phyloP scores from a whole-genome alignment of 2,888 invertebrate species.

The Drosophila villosipedis region DNA sequence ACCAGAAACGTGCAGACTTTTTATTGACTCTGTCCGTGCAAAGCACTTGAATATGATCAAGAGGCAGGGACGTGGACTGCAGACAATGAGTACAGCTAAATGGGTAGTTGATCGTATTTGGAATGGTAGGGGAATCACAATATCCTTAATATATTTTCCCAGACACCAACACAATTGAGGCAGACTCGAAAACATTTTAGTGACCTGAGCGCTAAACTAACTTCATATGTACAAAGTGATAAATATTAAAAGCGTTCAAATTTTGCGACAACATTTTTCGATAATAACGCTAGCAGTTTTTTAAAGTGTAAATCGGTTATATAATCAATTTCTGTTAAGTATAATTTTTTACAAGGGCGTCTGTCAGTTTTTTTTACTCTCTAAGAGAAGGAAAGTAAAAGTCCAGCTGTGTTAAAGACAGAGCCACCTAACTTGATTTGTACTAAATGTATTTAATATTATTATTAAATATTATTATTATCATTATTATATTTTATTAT shows the following conservation, averaged over 20 bases:
- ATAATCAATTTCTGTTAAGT: neutral
- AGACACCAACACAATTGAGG: neutral
- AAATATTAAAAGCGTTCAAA: neutral
- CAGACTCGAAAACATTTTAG: neutral
- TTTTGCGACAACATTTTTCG: too few species aligned
- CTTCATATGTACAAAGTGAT: neutral
- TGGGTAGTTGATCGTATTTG: neutral
- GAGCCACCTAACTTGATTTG: neutral
- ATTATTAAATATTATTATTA: neutral
- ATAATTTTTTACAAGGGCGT: neutral
- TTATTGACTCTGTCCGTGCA: constrained; percentile 16
- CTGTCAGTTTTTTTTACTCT: neutral
- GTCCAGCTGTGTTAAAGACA: neutral
- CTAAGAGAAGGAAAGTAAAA: neutral
- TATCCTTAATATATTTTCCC: neutral
- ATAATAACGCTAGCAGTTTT: neutral
- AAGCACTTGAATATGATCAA: neutral
- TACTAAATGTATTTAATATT: neutral
- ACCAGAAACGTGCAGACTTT: constrained; percentile 51
- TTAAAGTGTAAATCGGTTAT: too few species aligned
- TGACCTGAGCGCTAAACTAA: neutral
- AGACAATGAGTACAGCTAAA: neutral
- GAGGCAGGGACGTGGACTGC: neutral
- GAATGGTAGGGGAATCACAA: neutral
- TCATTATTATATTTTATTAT: neutral